Evolutionary conservation across 2,888 invertebrate genomes (phyloP).

Genomic region (Eupithecia pulchellata): DNA sequence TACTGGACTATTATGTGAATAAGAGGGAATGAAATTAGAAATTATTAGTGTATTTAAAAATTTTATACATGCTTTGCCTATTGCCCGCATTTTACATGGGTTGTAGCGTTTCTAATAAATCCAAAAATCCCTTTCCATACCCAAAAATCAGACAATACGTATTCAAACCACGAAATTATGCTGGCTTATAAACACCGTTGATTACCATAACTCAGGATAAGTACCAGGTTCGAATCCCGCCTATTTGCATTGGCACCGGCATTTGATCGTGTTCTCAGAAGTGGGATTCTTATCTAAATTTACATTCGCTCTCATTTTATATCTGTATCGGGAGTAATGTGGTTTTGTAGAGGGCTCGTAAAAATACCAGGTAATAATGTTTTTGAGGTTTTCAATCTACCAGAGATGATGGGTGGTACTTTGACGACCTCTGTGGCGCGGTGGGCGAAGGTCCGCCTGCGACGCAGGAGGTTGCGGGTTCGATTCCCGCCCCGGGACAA

Average conservation of each 20-base stretch:
- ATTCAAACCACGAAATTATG: constrained; percentile 24
- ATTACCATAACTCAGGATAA: constrained; percentile 28
- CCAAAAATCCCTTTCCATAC: neutral
- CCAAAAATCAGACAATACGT: constrained; percentile 2
- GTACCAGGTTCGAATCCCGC: constrained; percentile 26
- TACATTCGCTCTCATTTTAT: constrained; percentile 31
- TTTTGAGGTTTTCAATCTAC: constrained; percentile 1
- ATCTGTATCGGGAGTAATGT: constrained; percentile 22
- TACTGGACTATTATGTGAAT: too few relatives aligned
- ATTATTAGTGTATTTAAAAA: too few relatives aligned
- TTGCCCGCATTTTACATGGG: too few relatives aligned
- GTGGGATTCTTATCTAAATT: constrained; percentile 33
- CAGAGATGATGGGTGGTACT: neutral
- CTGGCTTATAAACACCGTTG: constrained; percentile 23
- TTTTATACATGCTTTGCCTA: too few relatives aligned
- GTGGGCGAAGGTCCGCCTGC: too few relatives aligned
- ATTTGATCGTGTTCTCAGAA: constrained; percentile 33
- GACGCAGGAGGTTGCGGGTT: too few relatives aligned
- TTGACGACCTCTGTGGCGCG: too few relatives aligned
- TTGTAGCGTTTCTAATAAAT: neutral
- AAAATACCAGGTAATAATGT: constrained; percentile 13
- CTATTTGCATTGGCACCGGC: constrained; percentile 31
- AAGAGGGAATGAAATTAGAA: too few relatives aligned
- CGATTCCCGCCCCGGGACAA: too few relatives aligned
- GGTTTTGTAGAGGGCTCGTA: constrained; percentile 14